Base-by-base conservation (phyloP, 1,140 invertebrate genomes). In the Potamilus streckersoni region DNA sequence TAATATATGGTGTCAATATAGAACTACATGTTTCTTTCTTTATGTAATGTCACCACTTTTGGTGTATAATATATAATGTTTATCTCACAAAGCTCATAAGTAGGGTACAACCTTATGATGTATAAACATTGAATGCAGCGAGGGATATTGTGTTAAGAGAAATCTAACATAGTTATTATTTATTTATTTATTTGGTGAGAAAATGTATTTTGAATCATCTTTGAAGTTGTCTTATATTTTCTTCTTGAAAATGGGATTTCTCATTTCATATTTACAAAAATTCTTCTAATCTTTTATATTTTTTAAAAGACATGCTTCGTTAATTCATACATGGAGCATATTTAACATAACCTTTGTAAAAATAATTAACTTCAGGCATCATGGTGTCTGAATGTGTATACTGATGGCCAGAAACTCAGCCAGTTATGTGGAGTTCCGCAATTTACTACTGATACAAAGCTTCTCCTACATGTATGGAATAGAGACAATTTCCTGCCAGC, bases 381-480 rank as follows among this genome's bases (percentile, higher is more conserved):
- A 8, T 61, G 20, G 55, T 81, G 80, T 64, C 66, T 81, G 13
- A 20, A 55, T 16, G 71, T 76, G 5, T 79, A 64, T 73, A 68
- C 63, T 4, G 71, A 79, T 69, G 63, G 58, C 0, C 58, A 68
- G 8, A 23, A 65, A 59, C 17, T 78, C 12, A 59, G 77, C 3
- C 59, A 73, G 20, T 49, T 79, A 58, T 82, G 80, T 68, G 80
- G 80, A 2, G 65, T 82, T 19, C 78, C 78, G 13, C 55, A 61
- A 13, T 69, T 82, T 15, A 64, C 63, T 17, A 12, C 16, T 12
- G 16, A 38, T 11, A 78, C 80, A 2, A 67, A 68, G 2, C 49
- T 82, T 3, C 63, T 77, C 2, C 58, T 82, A 12, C 60, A 71
- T n/a, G 78, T 78, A 0, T 80, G 78, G 75, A 82, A 82, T 64